phyloP scores from a whole-genome alignment of 2,888 invertebrate genomes.

The Watsonalla binaria region DNA sequence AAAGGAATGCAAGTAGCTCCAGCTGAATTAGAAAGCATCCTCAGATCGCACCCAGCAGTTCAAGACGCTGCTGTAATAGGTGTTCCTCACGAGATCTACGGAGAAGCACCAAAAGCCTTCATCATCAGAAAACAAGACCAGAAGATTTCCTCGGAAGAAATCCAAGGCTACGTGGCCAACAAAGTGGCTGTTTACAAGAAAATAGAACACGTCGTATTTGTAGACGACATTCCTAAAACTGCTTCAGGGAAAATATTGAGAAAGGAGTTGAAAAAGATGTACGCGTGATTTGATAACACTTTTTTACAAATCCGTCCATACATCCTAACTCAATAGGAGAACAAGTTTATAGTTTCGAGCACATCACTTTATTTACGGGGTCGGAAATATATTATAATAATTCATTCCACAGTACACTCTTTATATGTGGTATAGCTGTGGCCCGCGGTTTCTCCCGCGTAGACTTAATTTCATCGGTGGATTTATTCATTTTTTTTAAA shows the following conservation, averaged over 20 bases:
- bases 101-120: constrained; percentile 89
- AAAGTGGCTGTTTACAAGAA: constrained; percentile 89
- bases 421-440: too few species aligned
- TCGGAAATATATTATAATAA: too few species aligned
- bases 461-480: too few species aligned
- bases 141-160: constrained; percentile 62
- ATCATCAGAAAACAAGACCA: constrained; percentile 79
- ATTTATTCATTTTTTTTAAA: too few species aligned
- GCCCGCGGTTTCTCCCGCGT: too few species aligned
- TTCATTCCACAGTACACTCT: too few species aligned
- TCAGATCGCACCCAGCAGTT: constrained; percentile 86
- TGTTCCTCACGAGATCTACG: constrained; percentile 82
- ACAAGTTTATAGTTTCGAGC: too few species aligned
- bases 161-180: constrained; percentile 78
- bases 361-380: too few species aligned
- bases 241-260: constrained; percentile 89
- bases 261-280: constrained; percentile 78
- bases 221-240: constrained; percentile 86
- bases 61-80: constrained; percentile 93
- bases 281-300: constrained; percentile 30
- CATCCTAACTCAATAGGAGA: too few species aligned
- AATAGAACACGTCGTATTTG: constrained; percentile 82
- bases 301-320: neutral
- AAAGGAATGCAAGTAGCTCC: constrained; percentile 91
- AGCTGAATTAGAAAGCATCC: constrained; percentile 89